Base-by-base conservation (phyloP, 2,888 invertebrate species). In the Phania funesta region DNA sequence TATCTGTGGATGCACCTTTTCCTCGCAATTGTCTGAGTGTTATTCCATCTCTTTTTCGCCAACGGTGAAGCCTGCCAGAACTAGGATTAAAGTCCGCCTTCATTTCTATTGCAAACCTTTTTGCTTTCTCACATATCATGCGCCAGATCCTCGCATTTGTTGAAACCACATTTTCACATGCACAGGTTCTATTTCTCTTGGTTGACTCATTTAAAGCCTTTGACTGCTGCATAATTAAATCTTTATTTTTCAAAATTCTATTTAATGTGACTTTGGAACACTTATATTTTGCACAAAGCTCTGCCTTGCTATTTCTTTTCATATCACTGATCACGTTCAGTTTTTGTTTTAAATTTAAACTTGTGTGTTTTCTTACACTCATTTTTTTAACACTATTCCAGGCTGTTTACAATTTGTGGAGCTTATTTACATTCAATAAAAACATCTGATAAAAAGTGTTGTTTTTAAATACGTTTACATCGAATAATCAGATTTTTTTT, bases 61-160 rank as follows among this genome's bases (percentile, higher is more conserved):
- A 29, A 29, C 7, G 29, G 29, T 29, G 29, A 29, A 29, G 29
- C 29, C 29, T 5, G 29, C 29, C 29, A 3, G 29, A 29, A 29
- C 7, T 29, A 29, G 29, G 29, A 29, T 5, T 29, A 29, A 29
- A 29, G 29, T 29, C 29, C 29, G 29, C 29, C 29, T 29, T 5
- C 7, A 5, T 3, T 24, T 74, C 54, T n/a, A 83, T 32, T 22
- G 84, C 76, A 54, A 84, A 84, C 50, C 81, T 56, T 46, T 83
- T 68, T 18, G 76, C 70, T 70, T 83, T 83, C 50, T 80, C 83
- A 52, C 60, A 70, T 20, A 84, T 18, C 38, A 76, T 71, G 5
- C 52, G 52, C n/a, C n/a, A 52, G 13, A 84, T 62, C 35, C 46
- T 35, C 26, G 74, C 82, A 46, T 70, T 74, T 46, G 67, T 50